Base-by-base conservation (phyloP, 30 jellyfish, hydroid and myxozoan genomes). In the Chrysaora quinquecirrha region DNA sequence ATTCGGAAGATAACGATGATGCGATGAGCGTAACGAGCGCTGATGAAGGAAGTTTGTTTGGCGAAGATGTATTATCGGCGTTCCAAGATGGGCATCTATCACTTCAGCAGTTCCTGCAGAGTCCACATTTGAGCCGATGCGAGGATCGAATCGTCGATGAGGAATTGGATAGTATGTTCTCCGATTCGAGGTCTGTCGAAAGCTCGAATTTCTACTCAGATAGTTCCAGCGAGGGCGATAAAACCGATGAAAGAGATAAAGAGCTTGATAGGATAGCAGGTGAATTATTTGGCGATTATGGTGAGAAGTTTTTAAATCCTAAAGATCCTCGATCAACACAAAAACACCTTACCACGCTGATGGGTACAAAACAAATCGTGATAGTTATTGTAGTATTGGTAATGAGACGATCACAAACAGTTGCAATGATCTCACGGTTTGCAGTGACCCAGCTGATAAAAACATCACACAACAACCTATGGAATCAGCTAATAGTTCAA, bases 41-140 rank as follows among this genome's bases (percentile, higher is more conserved):
- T n/a, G 91, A 75, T 6, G 91, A 84, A 34, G 94, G 81, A 9
- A 75, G 87, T 34, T 73, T 94, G 35, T 94, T 94, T 48, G 99
- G 75, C 30, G 97, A 94, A 38, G 89, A 86, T 63, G 84, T 94
- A 4, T 46, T 94, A 70, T 88, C 90, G 43, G 96, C 95, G 43
- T 78, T 94, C 58, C 95, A 94, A 75, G 97, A 72, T 63, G 99
- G 99, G 19, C 93, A 86, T 25, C 35, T 94, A 0, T 78, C 96
- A 23, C 73, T 94, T 30, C 89, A 91, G 62, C 97, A 94, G 69
- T 94, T 94, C 67, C 81, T 94, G 62, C 87, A 76, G 78, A 72
- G 93, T 66, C 99, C 97, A 43, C 90, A 92, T 56, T 85, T 72
- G 62, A 82, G 92, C 78, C 48, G 92, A 33, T 82, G 85, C 10